Evolutionary conservation across 2,888 invertebrate species (phyloP), one percentile per base, ranked within the genome.

Genomic region (Thyatira batis): DNA sequence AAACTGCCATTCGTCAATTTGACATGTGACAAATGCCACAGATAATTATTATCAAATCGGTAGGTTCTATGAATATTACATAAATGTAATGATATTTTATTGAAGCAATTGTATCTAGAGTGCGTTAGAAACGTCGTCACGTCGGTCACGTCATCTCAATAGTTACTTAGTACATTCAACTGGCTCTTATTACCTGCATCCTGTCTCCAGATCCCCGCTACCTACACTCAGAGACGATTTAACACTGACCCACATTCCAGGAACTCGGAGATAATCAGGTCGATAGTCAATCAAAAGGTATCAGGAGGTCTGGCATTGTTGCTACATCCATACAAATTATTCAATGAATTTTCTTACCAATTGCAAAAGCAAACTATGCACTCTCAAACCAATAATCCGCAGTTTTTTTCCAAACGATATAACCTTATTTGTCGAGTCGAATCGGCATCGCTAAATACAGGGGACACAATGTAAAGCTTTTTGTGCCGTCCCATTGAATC

Each of bases 381-480:
- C 39, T 75, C 73, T 69, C 77, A 80, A 83, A 85, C 81, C 81
- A 79, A 83, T 87, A 87, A 86, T 84, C 83, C 80, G 60, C 55
- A 68, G n/a, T 84, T 87, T 87, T 82, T 87, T 86, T 88, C 82
- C 85, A 66, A 81, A 66, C 82, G 78, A 87, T 87, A 81, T 86
- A 88, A 86, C 83, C 84, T 87, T 88, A 85, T 88, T 89, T 89
- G 84, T 82, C 73, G 81, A 83, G 71, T 76, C 70, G 75, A 76
- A 84, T 87, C 87, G 85, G 85, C 83, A 78, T 77, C 68, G 71
- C 79, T 89, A 88, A 87, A 85, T 84, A 87, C 78, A 90, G 84
- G 84, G 87, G 85, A 84, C 83, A 82, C 77, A 84, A 81, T 80
- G 72, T 73, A 73, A 66, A 63, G 74, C 79, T 89, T 90, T 91